phyloP scores from a whole-genome alignment of 2,797 vertebrate genomes.

The Setipinna tenuifilis region DNA sequence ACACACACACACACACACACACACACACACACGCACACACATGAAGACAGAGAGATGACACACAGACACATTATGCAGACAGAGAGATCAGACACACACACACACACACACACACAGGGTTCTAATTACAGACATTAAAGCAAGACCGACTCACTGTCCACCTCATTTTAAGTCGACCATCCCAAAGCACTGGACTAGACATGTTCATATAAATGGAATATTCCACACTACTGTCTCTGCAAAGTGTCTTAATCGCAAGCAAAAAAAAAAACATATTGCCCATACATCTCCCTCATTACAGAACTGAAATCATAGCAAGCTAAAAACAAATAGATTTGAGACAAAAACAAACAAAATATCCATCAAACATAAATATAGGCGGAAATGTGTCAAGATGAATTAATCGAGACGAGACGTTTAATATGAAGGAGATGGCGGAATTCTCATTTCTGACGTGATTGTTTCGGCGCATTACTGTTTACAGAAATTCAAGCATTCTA shows the following conservation, averaged over 20 bases:
- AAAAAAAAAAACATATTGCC: conserved; percentile 62
- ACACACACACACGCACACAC: conserved; percentile 36
- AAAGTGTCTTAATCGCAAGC: not conserved
- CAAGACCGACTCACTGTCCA: not conserved
- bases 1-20: conserved; percentile 31
- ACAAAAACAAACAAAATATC: conserved; percentile 20
- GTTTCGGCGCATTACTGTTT: conserved; percentile 44
- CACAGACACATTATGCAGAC: too few relatives aligned
- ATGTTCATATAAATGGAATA: not conserved
- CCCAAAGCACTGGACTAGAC: not conserved
- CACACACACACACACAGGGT: conserved; percentile 66
- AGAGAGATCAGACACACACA: not conserved
- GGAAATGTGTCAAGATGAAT: conserved; percentile 13
- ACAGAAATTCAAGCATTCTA: conserved; percentile 40
- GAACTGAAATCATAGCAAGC: not conserved
- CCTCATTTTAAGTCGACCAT: not conserved
- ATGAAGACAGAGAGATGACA: too few relatives aligned
- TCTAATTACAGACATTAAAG: conserved; percentile 72
- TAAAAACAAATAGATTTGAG: conserved; percentile 18
- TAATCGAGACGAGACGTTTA: not conserved
- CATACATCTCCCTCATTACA: not conserved
- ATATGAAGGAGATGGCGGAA: not conserved
- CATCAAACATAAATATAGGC: conserved; percentile 17
- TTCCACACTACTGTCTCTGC: not conserved
- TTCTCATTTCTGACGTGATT: conserved; percentile 27